Evolutionary conservation across 1,140 invertebrate genomes (phyloP), one percentile per base, ranked within the genome.

Genomic region (Cyphomyrmex costatus): DNA sequence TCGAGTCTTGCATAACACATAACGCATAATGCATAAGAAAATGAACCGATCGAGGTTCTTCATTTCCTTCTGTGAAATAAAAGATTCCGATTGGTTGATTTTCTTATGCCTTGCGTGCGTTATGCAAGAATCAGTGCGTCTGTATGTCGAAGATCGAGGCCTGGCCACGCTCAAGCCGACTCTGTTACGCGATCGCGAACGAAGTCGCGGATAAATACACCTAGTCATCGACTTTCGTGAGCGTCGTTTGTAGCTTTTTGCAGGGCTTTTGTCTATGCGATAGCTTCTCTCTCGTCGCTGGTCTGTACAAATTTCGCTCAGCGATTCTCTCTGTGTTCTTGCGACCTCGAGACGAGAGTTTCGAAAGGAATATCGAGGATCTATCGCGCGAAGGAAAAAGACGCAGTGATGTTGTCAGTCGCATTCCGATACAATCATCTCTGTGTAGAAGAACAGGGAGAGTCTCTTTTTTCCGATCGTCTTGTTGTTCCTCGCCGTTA

Each of bases 261-360:
- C 46, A 51, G 61, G 46, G 61, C 46, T 79, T 79, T 79, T 46
- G 24, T 68, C 77, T 68, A 33, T n/a, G 14, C 46, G 46, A 66
- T 68, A 68, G 46, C 77, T 14, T 21, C 27, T 66, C 19, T 79
- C 77, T 79, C 61, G 77, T 79, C 61, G 77, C 46, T 80, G 77
- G 21, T 80, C 77, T 53, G 77, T 53, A 80, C 77, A 80, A 79
- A 80, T 80, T 53, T 80, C 77, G 77, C 77, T 30, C 56, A 36
- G 63, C 77, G 77, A 80, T 80, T 78, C 60, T 70, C 63, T 53
- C 77, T 80, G 77, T 80, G 77, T 80, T 80, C 77, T 80, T n/a
- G 77, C 63, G 49, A 56, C 61, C 77, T 70, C 77, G 77, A 68
- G 77, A 66, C 77, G 77, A 68, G 63, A 79, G 77, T 7, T 27